Conservation (phyloP, 2,113 vertebrate species). For the Motacilla tschutschensis region DNA sequence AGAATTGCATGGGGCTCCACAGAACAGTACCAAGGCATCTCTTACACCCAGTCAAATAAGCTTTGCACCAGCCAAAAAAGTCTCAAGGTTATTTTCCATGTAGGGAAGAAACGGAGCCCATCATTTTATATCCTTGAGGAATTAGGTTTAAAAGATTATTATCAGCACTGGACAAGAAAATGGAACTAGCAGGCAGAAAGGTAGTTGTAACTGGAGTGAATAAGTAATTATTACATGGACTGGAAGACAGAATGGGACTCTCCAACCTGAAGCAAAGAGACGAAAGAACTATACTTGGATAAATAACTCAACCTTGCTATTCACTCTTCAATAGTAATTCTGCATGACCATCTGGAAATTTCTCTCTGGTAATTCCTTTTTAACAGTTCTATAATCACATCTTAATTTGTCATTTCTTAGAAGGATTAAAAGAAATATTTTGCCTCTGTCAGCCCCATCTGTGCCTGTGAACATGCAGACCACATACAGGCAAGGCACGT, state of each 20-base stretch:
- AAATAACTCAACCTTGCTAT: constrained; percentile 17
- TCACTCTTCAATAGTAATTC: constrained; percentile 23
- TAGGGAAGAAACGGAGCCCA: neutral
- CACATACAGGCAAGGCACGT: fast-evolving
- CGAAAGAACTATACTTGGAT: neutral
- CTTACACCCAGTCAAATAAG: neutral
- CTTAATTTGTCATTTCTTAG: constrained; percentile 52
- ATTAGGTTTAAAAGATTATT: neutral
- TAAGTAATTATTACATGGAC: neutral
- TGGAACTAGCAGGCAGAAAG: neutral
- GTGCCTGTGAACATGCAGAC: neutral
- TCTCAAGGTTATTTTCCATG: neutral
- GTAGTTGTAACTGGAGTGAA: neutral
- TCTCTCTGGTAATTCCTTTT: constrained; percentile 37
- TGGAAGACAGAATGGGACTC: neutral
- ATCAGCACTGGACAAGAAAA: neutral
- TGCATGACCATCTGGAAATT: constrained; percentile 50
- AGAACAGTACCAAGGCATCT: neutral
- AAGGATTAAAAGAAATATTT: constrained; percentile 45
- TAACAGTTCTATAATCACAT: constrained; percentile 42
- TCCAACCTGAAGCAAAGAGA: neutral
- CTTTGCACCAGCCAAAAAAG: neutral
- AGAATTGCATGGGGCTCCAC: neutral
- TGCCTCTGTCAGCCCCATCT: constrained; percentile 16
- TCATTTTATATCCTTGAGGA: neutral